Base-by-base conservation (phyloP, 2,113 vertebrate species). In the Herpailurus yagouaroundi region DNA sequence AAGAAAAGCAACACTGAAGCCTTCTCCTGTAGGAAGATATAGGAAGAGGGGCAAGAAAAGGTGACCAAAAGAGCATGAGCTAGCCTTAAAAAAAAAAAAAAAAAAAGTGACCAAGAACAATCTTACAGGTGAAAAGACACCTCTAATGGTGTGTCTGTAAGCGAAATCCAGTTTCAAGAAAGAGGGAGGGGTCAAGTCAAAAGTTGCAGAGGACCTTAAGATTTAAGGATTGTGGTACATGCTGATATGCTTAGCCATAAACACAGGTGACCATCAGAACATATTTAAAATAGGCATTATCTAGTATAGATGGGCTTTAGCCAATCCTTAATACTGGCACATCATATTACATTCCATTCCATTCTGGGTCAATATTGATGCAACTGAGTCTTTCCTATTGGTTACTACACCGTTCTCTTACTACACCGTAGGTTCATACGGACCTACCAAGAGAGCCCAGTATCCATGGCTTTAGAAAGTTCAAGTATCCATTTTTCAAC, bases 201-300 rank as follows among this genome's bases (percentile, higher is more conserved):
- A 97, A 66, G 13, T 36, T 92, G 41, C 21, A 79, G 8, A 83
- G 21, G 31, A 77, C 74, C 7, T 63, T 91, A 63, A 36, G 27
- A 50, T 91, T 41, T 27, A 68, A 68, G 85, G 48, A 82, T 92
- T 38, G 25, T 57, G 19, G 82, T 48, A 64, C 71, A 52, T 88
- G 36, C 27, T 66, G 13, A 85, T 48, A 79, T 88, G 92, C 71
- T 95, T 95, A 82, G 38, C 48, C 19, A 80, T 87, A 52, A 52
- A 74, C 19, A 38, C n/a, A 64, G 52, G 52, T 55, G 82, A 89
- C 55, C 36, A 84, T 52, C n/a, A 71, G 76, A 88, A 84, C 68
- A 63, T 91, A 93, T 89, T 94, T 93, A 94, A 97, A 80, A 2
- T 33, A 89, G 64, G 48, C 14, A 55, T 93, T 88, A 27, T 80